phyloP scores from a whole-genome alignment of 2,113 vertebrate genomes.

The Euleptes europaea region DNA sequence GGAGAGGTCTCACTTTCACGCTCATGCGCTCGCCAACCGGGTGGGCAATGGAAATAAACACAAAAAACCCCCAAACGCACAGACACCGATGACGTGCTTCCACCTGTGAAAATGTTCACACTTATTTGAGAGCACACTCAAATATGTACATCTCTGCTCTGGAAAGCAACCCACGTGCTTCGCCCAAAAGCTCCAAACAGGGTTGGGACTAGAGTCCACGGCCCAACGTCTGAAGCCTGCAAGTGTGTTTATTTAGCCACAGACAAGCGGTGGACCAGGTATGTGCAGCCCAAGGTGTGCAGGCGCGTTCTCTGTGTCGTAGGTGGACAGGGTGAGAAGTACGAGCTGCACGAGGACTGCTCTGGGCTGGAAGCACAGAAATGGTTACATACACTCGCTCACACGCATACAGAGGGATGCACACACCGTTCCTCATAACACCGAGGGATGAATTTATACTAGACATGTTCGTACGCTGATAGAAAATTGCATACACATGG shows the following conservation, averaged over 20 bases:
- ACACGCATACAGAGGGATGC: conserved; percentile 41
- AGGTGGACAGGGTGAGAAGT: background rate
- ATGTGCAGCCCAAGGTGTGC: background rate
- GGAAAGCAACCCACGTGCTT: background rate
- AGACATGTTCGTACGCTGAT: background rate
- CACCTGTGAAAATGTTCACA: conserved; percentile 49
- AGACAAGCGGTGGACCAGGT: background rate
- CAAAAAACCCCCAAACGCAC: conserved; percentile 39
- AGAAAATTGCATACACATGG: background rate
- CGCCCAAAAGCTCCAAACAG: background rate
- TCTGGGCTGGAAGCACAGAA: background rate
- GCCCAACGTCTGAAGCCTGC: background rate
- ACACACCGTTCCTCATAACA: background rate
- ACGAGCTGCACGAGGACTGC: background rate
- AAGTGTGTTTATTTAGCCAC: background rate
- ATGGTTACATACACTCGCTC: no score
- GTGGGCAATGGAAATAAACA: background rate
- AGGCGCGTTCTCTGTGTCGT: background rate
- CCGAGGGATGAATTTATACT: background rate
- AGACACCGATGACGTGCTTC: no score
- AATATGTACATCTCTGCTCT: background rate
- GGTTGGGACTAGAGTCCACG: background rate
- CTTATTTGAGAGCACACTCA: background rate
- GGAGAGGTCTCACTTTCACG: background rate
- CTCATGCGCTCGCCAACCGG: no score